A percentile compares a stretch with the other conserved stretches of the same genome.
Conservation (phyloP, 2,113 vertebrate genomes). For the Gobiocypris rarus region DNA sequence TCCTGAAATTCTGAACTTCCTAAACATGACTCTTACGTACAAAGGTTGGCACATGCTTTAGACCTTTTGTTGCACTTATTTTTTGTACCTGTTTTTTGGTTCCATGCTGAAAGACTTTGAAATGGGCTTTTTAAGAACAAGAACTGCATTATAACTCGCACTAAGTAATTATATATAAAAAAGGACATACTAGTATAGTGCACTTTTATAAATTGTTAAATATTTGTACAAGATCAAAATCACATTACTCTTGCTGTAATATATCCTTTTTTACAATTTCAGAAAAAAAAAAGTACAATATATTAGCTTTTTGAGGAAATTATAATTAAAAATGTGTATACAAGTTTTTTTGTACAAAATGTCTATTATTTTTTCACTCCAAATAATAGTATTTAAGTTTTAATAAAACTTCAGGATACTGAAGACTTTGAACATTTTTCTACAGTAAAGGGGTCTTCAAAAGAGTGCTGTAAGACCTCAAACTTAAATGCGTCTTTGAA, state of each 20-base stretch:
- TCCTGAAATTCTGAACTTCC: conserved; percentile 49
- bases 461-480: too few relatives aligned
- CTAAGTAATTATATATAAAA: conserved; percentile 13
- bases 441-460: neutral
- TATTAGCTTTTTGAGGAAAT: conserved; percentile 8
- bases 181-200: conserved; percentile 7
- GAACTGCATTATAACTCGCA: conserved; percentile 1
- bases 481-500: too few relatives aligned
- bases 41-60: conserved; percentile 4
- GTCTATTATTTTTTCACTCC: conserved; percentile 48
- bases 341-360: conserved; percentile 47
- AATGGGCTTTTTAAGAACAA: conserved; percentile 13
- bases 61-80: conserved; percentile 7
- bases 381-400: conserved; percentile 47
- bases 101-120: neutral
- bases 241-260: conserved; percentile 37
- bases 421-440: neutral
- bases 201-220: conserved; percentile 47
- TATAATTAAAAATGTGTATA: neutral
- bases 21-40: neutral
- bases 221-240: conserved; percentile 40
- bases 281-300: neutral
- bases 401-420: conserved; percentile 39
- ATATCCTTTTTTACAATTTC: conserved; percentile 42
- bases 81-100: neutral